These are phyloP conservation scores for Nematolebias whitei DNA, from an alignment of 2,113 vertebrate genomes.

Conservation along the genomic window DNA sequence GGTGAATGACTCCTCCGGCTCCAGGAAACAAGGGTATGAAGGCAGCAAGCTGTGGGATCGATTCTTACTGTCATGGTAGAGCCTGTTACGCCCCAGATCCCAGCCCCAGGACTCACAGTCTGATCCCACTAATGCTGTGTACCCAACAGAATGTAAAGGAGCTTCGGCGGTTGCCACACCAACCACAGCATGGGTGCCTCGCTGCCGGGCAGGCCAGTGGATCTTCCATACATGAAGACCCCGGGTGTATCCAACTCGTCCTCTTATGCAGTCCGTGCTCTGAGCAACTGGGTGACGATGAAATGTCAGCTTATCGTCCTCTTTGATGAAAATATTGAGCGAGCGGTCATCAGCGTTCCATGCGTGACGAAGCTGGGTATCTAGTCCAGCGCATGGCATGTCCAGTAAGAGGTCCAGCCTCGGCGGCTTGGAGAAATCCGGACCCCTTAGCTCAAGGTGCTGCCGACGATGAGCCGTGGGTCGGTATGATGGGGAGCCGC, in stretches of 20 bases:
- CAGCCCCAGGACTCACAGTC: slow-evolving; percentile 96
- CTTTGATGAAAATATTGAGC: slow-evolving; percentile 97
- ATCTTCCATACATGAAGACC: slow-evolving; percentile 95
- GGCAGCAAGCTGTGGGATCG: slow-evolving; percentile 84
- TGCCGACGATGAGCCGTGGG: slow-evolving; percentile 79
- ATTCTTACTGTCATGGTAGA: slow-evolving; percentile 96
- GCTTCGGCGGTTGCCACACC: slow-evolving; percentile 90
- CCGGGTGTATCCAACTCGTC: slow-evolving; percentile 90
- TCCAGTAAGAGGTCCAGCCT: slow-evolving; percentile 93
- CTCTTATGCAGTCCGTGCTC: slow-evolving; percentile 95
- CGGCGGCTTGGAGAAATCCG: slow-evolving; percentile 88
- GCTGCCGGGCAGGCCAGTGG: slow-evolving; percentile 90
- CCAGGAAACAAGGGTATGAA: slow-evolving; percentile 91
- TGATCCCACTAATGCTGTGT: slow-evolving; percentile 92
- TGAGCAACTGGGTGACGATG: slow-evolving; percentile 96
- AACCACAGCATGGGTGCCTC: slow-evolving; percentile 94
- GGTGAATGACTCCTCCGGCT: slow-evolving; percentile 91
- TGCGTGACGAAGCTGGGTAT: slow-evolving; percentile 88
- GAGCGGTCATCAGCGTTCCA: slow-evolving; percentile 98
- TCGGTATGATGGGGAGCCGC: slow-evolving; percentile 84
- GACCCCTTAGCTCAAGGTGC: slow-evolving; percentile 86
- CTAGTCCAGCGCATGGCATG: slow-evolving; percentile 87
- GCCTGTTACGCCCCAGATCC: slow-evolving; percentile 95
- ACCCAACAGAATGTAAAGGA: slow-evolving; percentile 93
- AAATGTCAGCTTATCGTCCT: slow-evolving; percentile 94